Base-by-base conservation (phyloP, 2,797 vertebrate species). In the Eospalax fontanierii region DNA sequence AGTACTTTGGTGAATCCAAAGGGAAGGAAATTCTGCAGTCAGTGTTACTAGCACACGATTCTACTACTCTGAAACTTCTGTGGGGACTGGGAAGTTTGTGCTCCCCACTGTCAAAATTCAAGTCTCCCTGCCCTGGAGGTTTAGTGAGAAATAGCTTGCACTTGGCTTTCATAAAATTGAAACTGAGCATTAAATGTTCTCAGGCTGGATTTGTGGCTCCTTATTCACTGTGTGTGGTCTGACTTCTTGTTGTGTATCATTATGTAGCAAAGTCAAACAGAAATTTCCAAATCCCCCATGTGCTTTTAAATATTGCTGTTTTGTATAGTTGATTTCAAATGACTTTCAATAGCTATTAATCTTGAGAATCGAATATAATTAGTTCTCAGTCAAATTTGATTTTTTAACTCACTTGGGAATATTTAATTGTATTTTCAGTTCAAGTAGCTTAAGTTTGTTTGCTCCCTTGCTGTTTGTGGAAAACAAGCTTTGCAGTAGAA, bases 371-470 rank as follows among this genome's bases (percentile, higher is more conserved):
- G 40, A 82, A 57, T 68, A 63, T 8, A 80, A 9, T 80, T 80
- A 85, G 57, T 83, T 89, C 79, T 93, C 54, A 95, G 75, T 59
- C 61, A 87, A 92, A 57, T 89, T 82, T 76, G 59, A 38, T 91
- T 91, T 54, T 54, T 54, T 54, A 74, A 38, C 63, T 9, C 7
- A 74, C 35, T 71, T 90, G 75, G 54, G 54, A 26, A 85, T 50
- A 46, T 73, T 50, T 89, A 68, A n/a, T 82, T 87, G 4, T 10
- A 70, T 80, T 92, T 89, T 94, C n/a, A 75, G 16, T 63, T 94
- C 30, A 89, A 21, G 21, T 65, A 82, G 76, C 54, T 89, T 92
- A 19, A 79, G 0, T 91, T 90, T 94, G 73, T 85, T 90, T 85
- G 70, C 18, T 24, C 46, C 63, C 43, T 87, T 76, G n/a, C 33